Evolutionary conservation across 1,140 invertebrate genomes (phyloP).

Genomic region (Bombus impatiens): DNA sequence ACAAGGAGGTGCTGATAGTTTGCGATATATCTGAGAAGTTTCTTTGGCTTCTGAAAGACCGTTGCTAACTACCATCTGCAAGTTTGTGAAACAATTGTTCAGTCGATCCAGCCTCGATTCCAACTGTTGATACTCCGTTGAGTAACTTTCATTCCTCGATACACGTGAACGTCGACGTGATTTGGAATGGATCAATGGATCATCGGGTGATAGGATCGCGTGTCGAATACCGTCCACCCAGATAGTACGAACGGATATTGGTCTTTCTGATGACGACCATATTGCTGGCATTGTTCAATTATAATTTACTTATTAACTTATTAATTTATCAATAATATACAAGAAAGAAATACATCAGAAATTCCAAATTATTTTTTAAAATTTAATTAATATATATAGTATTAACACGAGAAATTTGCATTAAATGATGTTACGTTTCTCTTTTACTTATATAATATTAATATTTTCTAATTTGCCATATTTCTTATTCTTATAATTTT

Average conservation of each 20-base stretch:
- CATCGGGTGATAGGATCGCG: conserved; percentile 86
- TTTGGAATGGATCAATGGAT: conserved; percentile 80
- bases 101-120: conserved; percentile 66
- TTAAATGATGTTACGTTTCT: neutral
- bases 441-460: neutral
- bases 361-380: neutral
- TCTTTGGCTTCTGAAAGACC: conserved; percentile 45
- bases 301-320: neutral
- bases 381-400: neutral
- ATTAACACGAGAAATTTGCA: neutral
- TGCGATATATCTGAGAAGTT: conserved; percentile 55
- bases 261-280: conserved; percentile 88
- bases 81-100: conserved; percentile 74
- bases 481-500: neutral
- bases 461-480: neutral
- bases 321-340: neutral
- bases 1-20: conserved; percentile 70
- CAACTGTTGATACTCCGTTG: conserved; percentile 53
- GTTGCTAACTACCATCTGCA: conserved; percentile 73
- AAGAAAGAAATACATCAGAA: no score
- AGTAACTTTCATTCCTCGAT: conserved; percentile 37
- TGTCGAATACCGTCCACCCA: conserved; percentile 89
- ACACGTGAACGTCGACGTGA: conserved; percentile 34
- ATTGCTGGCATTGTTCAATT: conserved; percentile 78
- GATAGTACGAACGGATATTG: conserved; percentile 87